Evolutionary conservation across 2,113 vertebrate genomes (phyloP).

Genomic region (Protomyctophum bolini): DNA sequence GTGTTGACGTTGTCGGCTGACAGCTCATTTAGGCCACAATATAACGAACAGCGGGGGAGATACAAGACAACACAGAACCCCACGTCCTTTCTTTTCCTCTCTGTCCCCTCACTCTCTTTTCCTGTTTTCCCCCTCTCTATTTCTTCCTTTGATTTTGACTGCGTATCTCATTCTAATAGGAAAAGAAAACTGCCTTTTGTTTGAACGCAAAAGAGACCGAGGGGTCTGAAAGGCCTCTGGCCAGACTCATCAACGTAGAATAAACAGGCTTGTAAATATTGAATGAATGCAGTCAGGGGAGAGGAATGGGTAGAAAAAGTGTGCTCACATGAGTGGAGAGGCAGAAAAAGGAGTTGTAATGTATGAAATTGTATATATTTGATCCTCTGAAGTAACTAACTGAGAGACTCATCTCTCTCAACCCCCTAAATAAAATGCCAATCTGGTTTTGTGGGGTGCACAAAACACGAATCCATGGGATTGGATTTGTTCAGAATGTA

Average conservation of each 20-base stretch:
- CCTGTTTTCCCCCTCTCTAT: not conserved
- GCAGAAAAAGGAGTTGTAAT: no score
- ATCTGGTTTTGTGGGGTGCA: no score
- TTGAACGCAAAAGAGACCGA: not conserved
- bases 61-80: not conserved
- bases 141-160: not conserved
- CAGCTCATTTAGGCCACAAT: slow-evolving; percentile 56
- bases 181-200: slow-evolving; percentile 58
- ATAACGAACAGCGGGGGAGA: slow-evolving; percentile 22
- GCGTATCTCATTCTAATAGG: slow-evolving; percentile 50
- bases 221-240: not conserved
- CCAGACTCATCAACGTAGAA: not conserved
- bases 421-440: no score
- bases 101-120: slow-evolving; percentile 5
- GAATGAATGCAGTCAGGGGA: slow-evolving; percentile 16
- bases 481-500: no score
- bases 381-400: no score
- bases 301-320: not conserved
- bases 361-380: no score
- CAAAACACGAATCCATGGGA: no score
- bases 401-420: no score
- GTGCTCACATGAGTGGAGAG: not conserved
- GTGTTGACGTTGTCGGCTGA: slow-evolving; percentile 33
- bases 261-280: not conserved
- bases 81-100: slow-evolving; percentile 9